Evolutionary conservation across 2,888 invertebrate genomes (phyloP).

Genomic region (Eupithecia subfuscata): DNA sequence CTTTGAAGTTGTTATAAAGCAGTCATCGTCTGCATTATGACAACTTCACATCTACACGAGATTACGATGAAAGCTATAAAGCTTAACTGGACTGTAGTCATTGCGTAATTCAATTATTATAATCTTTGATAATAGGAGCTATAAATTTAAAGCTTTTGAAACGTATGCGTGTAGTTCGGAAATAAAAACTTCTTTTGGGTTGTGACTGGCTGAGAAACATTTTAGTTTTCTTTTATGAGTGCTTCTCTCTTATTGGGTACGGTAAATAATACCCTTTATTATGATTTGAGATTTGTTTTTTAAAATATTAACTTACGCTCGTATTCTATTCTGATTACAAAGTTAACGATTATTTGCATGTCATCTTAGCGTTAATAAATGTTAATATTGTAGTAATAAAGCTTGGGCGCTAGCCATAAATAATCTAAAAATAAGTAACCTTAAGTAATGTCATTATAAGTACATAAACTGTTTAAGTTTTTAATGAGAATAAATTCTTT

Average conservation of each 20-base stretch:
- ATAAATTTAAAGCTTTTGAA: conserved; percentile 26
- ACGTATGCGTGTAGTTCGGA: neutral
- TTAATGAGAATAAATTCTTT: no score
- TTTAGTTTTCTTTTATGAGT: neutral
- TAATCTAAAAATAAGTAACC: no score
- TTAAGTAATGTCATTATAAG: no score
- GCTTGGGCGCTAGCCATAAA: no score
- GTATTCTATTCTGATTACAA: no score
- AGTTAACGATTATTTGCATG: no score
- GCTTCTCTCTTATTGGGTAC: no score
- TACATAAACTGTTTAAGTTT: no score
- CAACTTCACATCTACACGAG: conserved; percentile 40
- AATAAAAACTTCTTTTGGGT: neutral
- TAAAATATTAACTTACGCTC: no score
- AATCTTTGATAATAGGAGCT: conserved; percentile 15
- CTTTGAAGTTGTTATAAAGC: conserved; percentile 57
- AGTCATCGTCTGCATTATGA: conserved; percentile 53
- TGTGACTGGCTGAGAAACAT: neutral
- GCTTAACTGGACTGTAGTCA: conserved; percentile 22
- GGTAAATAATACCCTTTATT: neutral
- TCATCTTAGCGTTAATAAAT: no score
- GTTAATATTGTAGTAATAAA: no score
- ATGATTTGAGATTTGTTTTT: no score
- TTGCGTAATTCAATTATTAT: conserved; percentile 26
- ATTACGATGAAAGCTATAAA: conserved; percentile 36